Evolutionary conservation across 2,797 vertebrate genomes (phyloP), one percentile per base, ranked within the genome.

Genomic region (Chaetodon trifasciatus): DNA sequence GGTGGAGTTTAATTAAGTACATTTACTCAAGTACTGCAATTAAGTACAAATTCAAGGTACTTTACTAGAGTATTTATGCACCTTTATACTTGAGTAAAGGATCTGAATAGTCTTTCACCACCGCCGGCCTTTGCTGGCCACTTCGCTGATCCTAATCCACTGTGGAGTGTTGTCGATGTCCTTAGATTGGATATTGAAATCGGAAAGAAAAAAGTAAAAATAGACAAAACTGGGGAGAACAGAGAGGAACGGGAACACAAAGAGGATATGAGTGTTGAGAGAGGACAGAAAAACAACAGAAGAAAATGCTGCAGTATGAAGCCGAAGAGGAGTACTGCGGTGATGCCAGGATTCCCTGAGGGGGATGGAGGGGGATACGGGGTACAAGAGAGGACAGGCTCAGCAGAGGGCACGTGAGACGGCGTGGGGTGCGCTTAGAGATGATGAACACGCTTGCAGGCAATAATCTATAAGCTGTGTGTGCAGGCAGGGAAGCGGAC

Each of bases 391-490:
- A 78, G 74, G 64, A 84, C 72, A 57, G 56, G 76, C 71, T 76
- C 58, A 44, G 78, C 44, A 3, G 35, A 69, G 81, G 68, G 88
- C 86, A 91, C 73, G 79, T 89, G 89, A 79, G 74, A 50, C 77
- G 55, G 83, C 61, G 39, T 57, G 72, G 79, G 71, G 69, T 64
- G 67, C 5, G 57, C 74, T 81, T 6, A 44, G 72, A 78, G 75
- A 78, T 74, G 74, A 79, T 71, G 55, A 77, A 74, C 56, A 83
- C 23, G 75, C 76, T 86, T 46, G 46, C 79, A 72, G 84, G 81
- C 81, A 46, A 53, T 78, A 81, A 86, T 89, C 85, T 78, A 83
- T 79, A 86, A 87, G 39, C 86, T 80, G 79, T 42, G 69, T 78
- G 74, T 69, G 80, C 66, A 73, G 56, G 83, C 55, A 42, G 66